phyloP scores from a whole-genome alignment of 2,797 vertebrate genomes.

The Galago senegalensis region DNA sequence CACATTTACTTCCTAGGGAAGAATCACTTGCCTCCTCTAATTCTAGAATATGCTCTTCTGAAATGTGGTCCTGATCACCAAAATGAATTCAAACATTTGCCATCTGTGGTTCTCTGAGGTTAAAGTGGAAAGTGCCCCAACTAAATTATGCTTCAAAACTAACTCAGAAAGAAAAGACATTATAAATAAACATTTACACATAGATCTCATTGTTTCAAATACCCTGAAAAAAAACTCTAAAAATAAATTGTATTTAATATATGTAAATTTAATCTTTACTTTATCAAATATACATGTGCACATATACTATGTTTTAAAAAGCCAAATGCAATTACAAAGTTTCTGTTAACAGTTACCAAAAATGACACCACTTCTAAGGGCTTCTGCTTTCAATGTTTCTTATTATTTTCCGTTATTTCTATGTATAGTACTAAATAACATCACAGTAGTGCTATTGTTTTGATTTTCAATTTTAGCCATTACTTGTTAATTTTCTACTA shows the following conservation, averaged over 20 bases:
- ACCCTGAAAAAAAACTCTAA: background rate
- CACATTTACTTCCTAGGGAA: background rate
- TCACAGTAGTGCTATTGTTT: background rate
- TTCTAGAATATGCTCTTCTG: background rate
- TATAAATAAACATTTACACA: background rate
- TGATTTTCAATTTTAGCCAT: constrained; percentile 48
- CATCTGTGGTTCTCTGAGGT: constrained; percentile 1
- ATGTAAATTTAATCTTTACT: constrained; percentile 52
- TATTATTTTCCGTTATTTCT: constrained; percentile 18
- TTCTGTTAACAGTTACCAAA: constrained; percentile 27
- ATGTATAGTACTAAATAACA: constrained; percentile 48
- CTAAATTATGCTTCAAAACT: background rate
- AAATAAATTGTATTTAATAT: constrained; percentile 38
- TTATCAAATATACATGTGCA: constrained; percentile 14
- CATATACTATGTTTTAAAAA: constrained; percentile 12
- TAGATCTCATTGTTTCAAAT: background rate
- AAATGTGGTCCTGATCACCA: background rate
- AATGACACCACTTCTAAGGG: background rate
- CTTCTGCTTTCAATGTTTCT: background rate
- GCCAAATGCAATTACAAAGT: background rate
- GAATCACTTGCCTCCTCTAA: background rate
- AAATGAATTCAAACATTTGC: constrained; percentile 24
- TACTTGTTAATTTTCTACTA: constrained; percentile 58
- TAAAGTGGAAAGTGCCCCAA: background rate
- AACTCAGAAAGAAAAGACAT: constrained; percentile 20